A percentile compares a stretch with the other conserved stretches of the same genome.
These are phyloP conservation scores for Podilymbus podiceps DNA, from an alignment of 2,113 vertebrate genomes.

Conservation along the genomic window DNA sequence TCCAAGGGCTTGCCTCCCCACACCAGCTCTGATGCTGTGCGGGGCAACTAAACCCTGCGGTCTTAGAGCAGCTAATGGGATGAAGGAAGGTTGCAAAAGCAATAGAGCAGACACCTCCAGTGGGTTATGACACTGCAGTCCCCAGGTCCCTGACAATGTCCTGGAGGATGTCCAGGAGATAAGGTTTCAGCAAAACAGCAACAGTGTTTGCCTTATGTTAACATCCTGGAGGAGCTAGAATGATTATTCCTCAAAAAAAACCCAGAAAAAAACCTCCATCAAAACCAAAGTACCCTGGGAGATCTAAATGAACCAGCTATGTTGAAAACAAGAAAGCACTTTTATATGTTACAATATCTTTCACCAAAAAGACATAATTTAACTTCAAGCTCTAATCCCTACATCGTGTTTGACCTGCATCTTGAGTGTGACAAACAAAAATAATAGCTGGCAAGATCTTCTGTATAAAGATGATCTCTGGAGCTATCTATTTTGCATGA, in stretches of 20 bases:
- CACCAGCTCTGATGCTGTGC: background rate
- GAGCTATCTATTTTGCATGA: background rate
- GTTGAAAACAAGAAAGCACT: background rate
- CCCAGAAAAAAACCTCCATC: rapidly evolving
- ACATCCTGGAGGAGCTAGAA: background rate
- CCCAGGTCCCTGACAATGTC: background rate
- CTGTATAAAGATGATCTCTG: background rate
- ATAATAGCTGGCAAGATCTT: background rate
- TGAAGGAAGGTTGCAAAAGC: background rate
- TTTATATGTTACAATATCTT: background rate
- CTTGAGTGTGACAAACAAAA: background rate
- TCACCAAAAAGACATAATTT: background rate
- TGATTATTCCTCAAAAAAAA: background rate
- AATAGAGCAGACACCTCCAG: background rate
- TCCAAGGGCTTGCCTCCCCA: background rate
- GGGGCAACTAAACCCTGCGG: background rate
- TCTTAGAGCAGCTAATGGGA: background rate
- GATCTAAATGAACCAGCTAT: background rate
- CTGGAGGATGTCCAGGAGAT: background rate
- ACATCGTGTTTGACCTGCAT: background rate
- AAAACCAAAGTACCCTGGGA: background rate
- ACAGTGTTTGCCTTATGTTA: background rate
- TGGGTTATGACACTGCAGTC: background rate
- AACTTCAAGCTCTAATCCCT: background rate
- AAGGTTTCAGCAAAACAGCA: background rate